Evolutionary conservation across 2,888 invertebrate species (phyloP).

Genomic region (Dynastes hyllus): DNA sequence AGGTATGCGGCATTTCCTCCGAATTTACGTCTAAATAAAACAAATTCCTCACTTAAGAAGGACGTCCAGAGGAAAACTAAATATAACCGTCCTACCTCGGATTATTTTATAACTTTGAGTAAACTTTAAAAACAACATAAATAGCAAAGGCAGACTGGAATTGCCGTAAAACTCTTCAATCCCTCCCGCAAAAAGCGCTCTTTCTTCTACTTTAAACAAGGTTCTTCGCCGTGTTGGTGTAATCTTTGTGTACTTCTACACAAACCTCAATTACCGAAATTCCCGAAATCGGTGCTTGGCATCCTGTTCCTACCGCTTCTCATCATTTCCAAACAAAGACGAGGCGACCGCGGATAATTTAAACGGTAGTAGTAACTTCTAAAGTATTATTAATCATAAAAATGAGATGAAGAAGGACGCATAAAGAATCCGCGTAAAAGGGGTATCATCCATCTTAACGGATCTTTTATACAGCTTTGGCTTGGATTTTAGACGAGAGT

Average conservation of each 20-base stretch:
- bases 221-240: neutral
- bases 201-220: neutral
- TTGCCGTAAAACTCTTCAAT: constrained; percentile 10
- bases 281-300: constrained; percentile 3
- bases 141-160: neutral
- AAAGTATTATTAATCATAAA: constrained; percentile 48
- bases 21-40: too few relatives aligned
- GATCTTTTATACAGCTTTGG: constrained; percentile 21
- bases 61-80: too few relatives aligned
- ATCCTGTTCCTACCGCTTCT: neutral
- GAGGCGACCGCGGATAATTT: constrained; percentile 28
- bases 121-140: constrained; percentile 8
- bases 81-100: neutral
- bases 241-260: constrained; percentile 33
- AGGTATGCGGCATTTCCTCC: too few relatives aligned
- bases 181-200: neutral
- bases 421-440: constrained; percentile 31
- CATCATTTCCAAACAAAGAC: constrained; percentile 14
- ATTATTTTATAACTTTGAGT: neutral
- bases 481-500: constrained; percentile 26
- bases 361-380: constrained; percentile 40
- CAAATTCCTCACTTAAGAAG: too few relatives aligned
- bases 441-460: constrained; percentile 43
- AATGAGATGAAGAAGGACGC: constrained; percentile 29
- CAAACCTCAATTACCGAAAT: constrained; percentile 21